Evolutionary conservation across 1,140 invertebrate species (phyloP), one percentile per base, ranked within the genome.

Genomic region (Leptinotarsa texana): DNA sequence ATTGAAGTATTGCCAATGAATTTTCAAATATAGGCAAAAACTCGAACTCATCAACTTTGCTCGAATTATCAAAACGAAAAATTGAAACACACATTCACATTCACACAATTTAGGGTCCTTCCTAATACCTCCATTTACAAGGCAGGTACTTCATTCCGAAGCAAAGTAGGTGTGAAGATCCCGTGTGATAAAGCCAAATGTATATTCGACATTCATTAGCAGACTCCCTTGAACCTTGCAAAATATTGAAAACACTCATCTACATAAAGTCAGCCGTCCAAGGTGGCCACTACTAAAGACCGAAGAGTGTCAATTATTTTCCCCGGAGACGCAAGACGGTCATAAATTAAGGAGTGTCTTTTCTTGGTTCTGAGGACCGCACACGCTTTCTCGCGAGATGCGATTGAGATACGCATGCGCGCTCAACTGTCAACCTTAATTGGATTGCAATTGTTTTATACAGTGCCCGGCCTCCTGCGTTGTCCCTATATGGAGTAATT

Each of bases 241-340:
- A 65, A 65, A 17, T 0, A 21, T 11, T 21, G 4, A 70, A 70
- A 70, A 33, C 49, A 61, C 24, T 48, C 49, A 70, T 70, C 22
- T 57, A 61, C 69, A 70, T 70, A 70, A 57, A 49, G 17, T 62
- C 27, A 69, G 3, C 67, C 17, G 15, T 18, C 69, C 69, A 70
- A 51, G 69, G 69, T 70, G 69, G 69, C 69, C 69, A 24, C 15
- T 18, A 24, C 49, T 22, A 42, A 57, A 70, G 51, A 70, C 21
- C 33, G 49, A 70, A 70, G 48, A 70, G 69, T 70, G 69, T 70
- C 69, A 70, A 70, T 70, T 70, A 70, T 70, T 70, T 70, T 42
- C 48, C 49, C 22, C 0, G 21, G 21, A 47, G 69, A 70, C 69
- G 4, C n/a, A 57, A 70, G 49, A 70, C 22, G 22, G 24, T 48